These are phyloP conservation scores for Eufriesea mexicana DNA, from an alignment of 1,140 invertebrate species.

Conservation along the genomic window DNA sequence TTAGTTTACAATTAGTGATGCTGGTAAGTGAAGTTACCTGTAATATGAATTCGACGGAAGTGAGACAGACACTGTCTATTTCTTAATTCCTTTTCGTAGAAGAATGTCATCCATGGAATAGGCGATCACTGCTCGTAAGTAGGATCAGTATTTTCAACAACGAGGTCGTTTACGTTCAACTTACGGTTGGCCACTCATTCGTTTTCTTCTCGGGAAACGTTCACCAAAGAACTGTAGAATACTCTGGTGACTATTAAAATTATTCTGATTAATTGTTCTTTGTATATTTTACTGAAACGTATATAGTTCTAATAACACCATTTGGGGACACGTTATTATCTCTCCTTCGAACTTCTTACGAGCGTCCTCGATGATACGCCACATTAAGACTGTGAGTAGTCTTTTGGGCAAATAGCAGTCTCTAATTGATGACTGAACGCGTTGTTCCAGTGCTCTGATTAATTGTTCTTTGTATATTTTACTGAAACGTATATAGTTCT, in stretches of 20 bases:
- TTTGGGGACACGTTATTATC: neutral
- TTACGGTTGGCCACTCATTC: constrained; percentile 63
- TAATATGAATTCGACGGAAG: neutral
- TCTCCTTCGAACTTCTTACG: neutral
- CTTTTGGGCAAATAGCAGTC: neutral
- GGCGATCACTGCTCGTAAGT: constrained; percentile 29
- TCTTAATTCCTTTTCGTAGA: neutral
- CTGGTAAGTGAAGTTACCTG: neutral
- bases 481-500: neutral
- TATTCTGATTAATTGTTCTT: neutral
- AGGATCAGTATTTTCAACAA: constrained; percentile 63
- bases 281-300: neutral
- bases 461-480: neutral
- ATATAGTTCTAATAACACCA: neutral
- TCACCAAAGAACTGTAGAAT: constrained; percentile 59
- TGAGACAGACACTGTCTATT: neutral
- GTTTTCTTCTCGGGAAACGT: constrained; percentile 39
- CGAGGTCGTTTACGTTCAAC: constrained; percentile 64
- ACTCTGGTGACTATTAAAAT: constrained; percentile 55
- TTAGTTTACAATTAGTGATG: neutral
- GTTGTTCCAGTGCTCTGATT: no score
- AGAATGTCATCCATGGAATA: constrained; percentile 19
- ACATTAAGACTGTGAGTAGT: neutral
- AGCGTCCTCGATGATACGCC: neutral
- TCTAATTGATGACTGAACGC: neutral